These are phyloP conservation scores for Buathra laborator DNA, from an alignment of 2,888 invertebrate species.

Conservation along the genomic window DNA sequence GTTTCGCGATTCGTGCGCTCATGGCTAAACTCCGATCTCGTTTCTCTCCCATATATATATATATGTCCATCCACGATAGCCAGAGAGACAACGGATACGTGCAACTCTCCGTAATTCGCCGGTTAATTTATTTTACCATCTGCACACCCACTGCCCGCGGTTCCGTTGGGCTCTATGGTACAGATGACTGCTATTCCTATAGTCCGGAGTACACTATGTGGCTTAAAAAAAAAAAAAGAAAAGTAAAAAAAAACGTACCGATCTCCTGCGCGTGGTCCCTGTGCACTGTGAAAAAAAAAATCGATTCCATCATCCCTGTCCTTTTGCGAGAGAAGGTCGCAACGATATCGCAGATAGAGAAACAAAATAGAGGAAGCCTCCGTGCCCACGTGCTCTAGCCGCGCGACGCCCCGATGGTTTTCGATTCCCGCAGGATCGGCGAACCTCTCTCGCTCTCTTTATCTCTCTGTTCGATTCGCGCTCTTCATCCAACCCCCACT, in stretches of 20 bases:
- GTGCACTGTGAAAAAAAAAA: conserved; percentile 56
- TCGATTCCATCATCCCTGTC: conserved; percentile 63
- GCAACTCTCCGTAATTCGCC: conserved; percentile 67
- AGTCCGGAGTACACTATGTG: background rate
- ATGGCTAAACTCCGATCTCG: conserved; percentile 55
- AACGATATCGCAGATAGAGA: conserved; percentile 14
- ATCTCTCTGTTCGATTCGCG: conserved; percentile 1
- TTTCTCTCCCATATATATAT: conserved; percentile 24
- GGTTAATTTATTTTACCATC: conserved; percentile 74
- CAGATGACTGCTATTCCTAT: conserved; percentile 19
- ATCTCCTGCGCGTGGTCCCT: background rate
- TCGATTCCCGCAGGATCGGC: conserved; percentile 72
- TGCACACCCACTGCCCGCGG: conserved; percentile 47
- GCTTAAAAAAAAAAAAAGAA: conserved; percentile 2
- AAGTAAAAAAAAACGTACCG: background rate
- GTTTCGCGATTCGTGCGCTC: conserved; percentile 52
- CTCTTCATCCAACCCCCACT: conserved; percentile 29
- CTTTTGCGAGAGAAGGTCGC: background rate
- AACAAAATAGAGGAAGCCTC: conserved; percentile 23
- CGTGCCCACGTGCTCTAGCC: conserved; percentile 27
- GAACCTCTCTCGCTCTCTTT: conserved; percentile 62
- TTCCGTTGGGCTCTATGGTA: conserved; percentile 16
- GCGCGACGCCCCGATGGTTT: conserved; percentile 72
- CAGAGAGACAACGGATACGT: conserved; percentile 26
- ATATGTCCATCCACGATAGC: background rate